Evolutionary conservation across 2,113 vertebrate genomes (phyloP), one percentile per base, ranked within the genome.

Genomic region (Nicator chloris): DNA sequence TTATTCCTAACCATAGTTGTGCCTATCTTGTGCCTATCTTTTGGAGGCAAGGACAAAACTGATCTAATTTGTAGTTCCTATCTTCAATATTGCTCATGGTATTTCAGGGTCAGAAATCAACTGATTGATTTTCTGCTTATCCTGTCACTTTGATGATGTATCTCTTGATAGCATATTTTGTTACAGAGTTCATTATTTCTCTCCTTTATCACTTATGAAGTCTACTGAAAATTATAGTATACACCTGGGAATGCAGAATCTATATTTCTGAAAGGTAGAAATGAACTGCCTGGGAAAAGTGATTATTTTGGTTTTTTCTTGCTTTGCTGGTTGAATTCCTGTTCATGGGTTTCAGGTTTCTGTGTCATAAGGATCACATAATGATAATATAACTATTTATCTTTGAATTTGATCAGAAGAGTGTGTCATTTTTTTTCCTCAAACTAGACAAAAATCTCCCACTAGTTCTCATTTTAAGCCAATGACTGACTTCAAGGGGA

Each of bases 151-250:
- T 94, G 77, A 76, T 78, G 81, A 88, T 92, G 39, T 69, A 95
- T 87, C 37, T 82, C 78, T 91, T 92, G 57, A 82, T 87, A 85
- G 45, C 45, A 61, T 92, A 76, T 92, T 95, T 96, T 91, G 84
- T 95, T 92, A 86, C 33, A 33, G 70, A 87, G 89, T 95, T 94
- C 70, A 90, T 96, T 92, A 93, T 89, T 94, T 92, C 84, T 82
- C 30, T 82, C 57, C 92, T 92, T 65, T 93, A 85, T 95, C 63
- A 85, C 66, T 95, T 95, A 63, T 8, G 15, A 50, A 53, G 70
- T 85, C 70, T 76, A 19, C 77, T 80, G 91, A 91, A 96, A 95
- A 94, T 85, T 90, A 85, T 50, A 80, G 53, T 39, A 18, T 72
- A 47, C 53, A 87, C 44, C 42, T 85, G 70, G 70, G 86, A 42